Percentiles rank a stretch among this genome's conserved stretches.
Evolutionary conservation across 2,797 vertebrate genomes (phyloP).

Genomic region (Hafferia zeledoni): DNA sequence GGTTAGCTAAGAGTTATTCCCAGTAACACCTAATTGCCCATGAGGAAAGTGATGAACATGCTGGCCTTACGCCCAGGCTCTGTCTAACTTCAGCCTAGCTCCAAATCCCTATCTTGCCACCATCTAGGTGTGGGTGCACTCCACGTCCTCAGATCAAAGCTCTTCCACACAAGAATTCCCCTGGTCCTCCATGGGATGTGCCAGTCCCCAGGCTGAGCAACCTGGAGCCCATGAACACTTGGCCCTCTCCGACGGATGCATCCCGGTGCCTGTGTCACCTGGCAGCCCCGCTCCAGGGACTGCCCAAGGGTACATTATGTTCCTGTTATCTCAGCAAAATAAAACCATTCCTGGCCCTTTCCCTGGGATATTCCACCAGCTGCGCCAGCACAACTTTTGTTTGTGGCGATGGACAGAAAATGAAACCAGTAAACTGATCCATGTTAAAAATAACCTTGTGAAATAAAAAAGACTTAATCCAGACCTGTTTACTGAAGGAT

Average conservation of each 20-base stretch:
- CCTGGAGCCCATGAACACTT: accelerated
- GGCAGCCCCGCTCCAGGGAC: neutral
- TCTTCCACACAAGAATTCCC: neutral
- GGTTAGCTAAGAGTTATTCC: neutral
- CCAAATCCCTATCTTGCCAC: neutral
- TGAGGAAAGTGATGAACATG: neutral
- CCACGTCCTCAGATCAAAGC: neutral
- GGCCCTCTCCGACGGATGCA: accelerated
- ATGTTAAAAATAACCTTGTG: conserved; percentile 14
- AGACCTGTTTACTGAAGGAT: conserved; percentile 12
- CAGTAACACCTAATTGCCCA: neutral
- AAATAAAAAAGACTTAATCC: neutral
- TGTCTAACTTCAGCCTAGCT: neutral
- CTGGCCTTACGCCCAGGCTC: neutral
- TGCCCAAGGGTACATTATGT: neutral
- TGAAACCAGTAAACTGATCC: neutral
- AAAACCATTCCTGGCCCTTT: neutral
- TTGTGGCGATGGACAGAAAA: neutral
- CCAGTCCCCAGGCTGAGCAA: neutral
- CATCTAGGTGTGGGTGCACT: neutral
- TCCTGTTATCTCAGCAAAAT: neutral
- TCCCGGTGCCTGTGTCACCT: neutral
- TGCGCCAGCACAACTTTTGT: neutral
- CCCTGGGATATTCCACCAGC: neutral
- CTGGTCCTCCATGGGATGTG: neutral